Conservation (phyloP, 2,888 invertebrate species). For the Pseudococcus longispinus region DNA sequence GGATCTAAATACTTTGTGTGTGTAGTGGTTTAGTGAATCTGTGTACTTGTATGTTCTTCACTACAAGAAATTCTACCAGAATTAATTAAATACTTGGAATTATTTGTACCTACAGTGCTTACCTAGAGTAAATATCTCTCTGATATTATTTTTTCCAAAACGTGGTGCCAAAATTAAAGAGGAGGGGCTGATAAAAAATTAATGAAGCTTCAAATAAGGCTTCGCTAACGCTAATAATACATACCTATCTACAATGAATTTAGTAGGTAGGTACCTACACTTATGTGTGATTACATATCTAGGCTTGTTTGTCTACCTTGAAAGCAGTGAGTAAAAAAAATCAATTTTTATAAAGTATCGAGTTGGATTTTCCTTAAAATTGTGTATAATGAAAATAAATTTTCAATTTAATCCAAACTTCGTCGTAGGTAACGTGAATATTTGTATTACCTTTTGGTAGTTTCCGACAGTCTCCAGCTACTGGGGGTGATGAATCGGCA, state of each 20-base stretch:
- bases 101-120: no score
- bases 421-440: neutral
- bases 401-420: neutral
- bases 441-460: conserved; percentile 58
- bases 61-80: neutral
- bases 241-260: no score
- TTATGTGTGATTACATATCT: neutral
- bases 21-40: neutral
- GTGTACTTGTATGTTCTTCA: neutral
- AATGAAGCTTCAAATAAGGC: no score
- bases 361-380: neutral
- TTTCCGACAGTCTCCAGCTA: conserved; percentile 57
- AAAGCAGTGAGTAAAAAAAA: neutral
- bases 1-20: conserved; percentile 32
- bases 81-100: no score
- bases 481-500: conserved; percentile 57
- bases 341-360: neutral
- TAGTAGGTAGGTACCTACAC: no score
- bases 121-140: no score
- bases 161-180: no score
- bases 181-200: no score
- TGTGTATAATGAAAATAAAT: neutral
- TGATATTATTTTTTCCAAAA: no score
- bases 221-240: no score
- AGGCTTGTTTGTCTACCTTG: neutral